Conservation (phyloP, 2,797 vertebrate genomes). For the Natrix natrix region DNA sequence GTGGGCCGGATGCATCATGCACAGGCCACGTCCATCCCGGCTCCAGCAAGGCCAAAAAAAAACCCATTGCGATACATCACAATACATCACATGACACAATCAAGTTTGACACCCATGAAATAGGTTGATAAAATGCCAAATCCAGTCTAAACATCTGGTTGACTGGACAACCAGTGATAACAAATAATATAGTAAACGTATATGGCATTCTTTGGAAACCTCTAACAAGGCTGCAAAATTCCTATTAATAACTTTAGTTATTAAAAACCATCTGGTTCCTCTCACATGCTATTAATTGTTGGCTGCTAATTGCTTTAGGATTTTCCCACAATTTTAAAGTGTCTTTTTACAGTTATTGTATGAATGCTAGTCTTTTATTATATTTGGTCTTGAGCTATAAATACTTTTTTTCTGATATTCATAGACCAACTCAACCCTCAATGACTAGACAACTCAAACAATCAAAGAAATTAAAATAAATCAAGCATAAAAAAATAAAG, state of each 20-base stretch:
- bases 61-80: no score
- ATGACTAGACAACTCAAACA: neutral
- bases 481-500: neutral
- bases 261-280: neutral
- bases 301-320: neutral
- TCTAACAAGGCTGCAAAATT: neutral
- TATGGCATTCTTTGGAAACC: neutral
- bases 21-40: no score
- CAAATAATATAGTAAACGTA: neutral
- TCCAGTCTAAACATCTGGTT: neutral
- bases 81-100: no score
- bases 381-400: neutral
- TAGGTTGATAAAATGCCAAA: neutral
- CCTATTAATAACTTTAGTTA: neutral
- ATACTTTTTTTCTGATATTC: neutral
- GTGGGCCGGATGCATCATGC: no score
- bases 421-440: neutral
- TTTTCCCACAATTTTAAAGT: neutral
- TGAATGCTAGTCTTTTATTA: neutral
- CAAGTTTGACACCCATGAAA: no score
- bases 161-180: neutral
- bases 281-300: neutral
- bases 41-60: no score
- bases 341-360: neutral
- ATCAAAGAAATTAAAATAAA: neutral